phyloP scores from a whole-genome alignment of 2,888 invertebrate species.

The Zonitis immaculata region DNA sequence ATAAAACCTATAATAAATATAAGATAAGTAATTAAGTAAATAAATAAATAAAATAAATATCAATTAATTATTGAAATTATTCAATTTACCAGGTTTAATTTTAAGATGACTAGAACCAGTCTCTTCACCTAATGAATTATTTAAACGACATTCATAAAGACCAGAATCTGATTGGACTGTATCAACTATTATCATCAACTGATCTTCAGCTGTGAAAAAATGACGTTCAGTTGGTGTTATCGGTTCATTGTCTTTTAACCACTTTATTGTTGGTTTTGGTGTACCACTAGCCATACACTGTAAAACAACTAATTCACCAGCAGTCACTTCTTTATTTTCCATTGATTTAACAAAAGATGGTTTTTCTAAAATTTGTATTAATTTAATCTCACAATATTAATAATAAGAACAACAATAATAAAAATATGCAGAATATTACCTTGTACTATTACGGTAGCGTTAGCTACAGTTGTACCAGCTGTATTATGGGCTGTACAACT shows the following conservation, averaged over 20 bases:
- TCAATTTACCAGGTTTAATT: constrained; percentile 60
- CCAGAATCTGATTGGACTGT: constrained; percentile 76
- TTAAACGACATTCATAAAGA: constrained; percentile 83
- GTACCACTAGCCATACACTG: constrained; percentile 85
- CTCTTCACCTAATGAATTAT: constrained; percentile 76
- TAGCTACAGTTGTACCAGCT: constrained; percentile 81
- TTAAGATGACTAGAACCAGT: constrained; percentile 67
- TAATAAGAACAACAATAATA: background rate
- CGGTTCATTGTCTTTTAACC: constrained; percentile 79
- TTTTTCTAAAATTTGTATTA: constrained; percentile 56
- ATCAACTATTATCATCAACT: constrained; percentile 81
- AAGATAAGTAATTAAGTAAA: background rate
- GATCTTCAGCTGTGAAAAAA: constrained; percentile 82
- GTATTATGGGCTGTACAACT: constrained; percentile 89
- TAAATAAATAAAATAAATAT: background rate
- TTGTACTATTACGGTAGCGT: constrained; percentile 78
- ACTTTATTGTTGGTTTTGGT: constrained; percentile 74
- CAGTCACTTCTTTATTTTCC: constrained; percentile 76
- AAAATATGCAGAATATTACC: constrained; percentile 40
- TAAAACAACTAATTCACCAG: constrained; percentile 79
- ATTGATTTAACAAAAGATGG: constrained; percentile 83
- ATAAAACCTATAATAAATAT: constrained; percentile 8
- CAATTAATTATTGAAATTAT: too few species aligned
- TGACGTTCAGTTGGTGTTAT: constrained; percentile 73
- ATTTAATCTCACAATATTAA: constrained; percentile 18